These are phyloP conservation scores for Peromyscus leucopus DNA, from an alignment of 2,113 vertebrate species.

Conservation along the genomic window DNA sequence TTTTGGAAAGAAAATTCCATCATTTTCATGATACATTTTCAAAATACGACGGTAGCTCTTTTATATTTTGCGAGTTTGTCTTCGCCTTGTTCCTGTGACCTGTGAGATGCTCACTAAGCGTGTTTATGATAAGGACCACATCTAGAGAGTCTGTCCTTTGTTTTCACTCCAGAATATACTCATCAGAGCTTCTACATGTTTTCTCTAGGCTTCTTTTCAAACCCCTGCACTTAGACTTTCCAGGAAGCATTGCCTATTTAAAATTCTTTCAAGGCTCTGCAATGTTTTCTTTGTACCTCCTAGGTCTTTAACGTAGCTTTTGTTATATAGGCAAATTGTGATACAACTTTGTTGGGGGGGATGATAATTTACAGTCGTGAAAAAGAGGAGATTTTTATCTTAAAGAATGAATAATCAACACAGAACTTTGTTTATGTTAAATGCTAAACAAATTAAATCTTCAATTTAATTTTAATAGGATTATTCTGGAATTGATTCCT, in stretches of 20 bases:
- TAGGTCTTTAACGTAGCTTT: not conserved
- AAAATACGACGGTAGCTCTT: not conserved
- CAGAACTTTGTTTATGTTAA: not conserved
- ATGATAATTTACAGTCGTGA: not conserved
- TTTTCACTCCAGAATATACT: not conserved
- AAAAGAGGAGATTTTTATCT: not conserved
- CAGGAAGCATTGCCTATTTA: not conserved
- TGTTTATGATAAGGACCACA: not conserved
- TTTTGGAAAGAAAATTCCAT: not conserved
- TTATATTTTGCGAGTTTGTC: not conserved
- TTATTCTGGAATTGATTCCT: not conserved
- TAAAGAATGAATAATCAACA: not conserved
- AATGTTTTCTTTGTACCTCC: not conserved
- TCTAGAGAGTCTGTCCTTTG: not conserved
- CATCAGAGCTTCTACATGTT: not conserved
- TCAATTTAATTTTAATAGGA: not conserved
- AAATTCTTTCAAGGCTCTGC: not conserved
- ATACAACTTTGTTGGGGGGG: not conserved
- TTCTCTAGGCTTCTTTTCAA: not conserved
- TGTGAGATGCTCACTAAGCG: not conserved
- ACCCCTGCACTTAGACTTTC: not conserved
- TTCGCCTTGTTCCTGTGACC: not conserved
- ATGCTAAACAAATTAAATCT: not conserved
- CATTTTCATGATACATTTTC: not conserved
- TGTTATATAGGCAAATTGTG: not conserved